Evolutionary conservation across 2,113 vertebrate genomes (phyloP).

Genomic region (Xyliphius kryptos): DNA sequence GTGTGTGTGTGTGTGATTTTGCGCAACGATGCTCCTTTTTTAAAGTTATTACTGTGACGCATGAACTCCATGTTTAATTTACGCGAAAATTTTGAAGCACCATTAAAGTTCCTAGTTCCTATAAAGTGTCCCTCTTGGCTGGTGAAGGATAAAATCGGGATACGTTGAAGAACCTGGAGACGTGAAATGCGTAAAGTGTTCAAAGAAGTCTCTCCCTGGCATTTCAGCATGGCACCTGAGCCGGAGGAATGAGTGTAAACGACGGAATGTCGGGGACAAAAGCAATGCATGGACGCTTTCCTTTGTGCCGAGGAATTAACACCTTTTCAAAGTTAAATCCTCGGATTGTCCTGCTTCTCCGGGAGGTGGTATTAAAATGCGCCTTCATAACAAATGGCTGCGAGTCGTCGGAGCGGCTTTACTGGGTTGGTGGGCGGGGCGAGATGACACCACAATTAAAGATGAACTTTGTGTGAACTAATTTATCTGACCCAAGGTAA

Average conservation of each 20-base stretch:
- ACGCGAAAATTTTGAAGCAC: no score
- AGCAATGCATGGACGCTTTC: conserved; percentile 50
- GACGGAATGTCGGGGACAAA: conserved; percentile 58
- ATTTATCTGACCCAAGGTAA: conserved; percentile 90
- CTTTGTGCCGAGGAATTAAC: conserved; percentile 60
- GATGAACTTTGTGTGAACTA: conserved; percentile 99
- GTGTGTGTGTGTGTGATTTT: no score
- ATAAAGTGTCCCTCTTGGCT: no score
- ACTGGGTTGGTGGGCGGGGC: conserved; percentile 71
- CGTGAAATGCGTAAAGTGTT: conserved; percentile 33
- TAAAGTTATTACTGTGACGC: no score
- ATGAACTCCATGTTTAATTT: no score
- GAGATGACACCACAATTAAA: conserved; percentile 85
- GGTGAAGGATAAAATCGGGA: no score
- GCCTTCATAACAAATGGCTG: conserved; percentile 72
- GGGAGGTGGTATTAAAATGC: conserved; percentile 70
- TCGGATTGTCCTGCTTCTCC: conserved; percentile 60
- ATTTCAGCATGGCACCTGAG: conserved; percentile 45
- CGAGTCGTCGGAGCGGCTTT: conserved; percentile 65
- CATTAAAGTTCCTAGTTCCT: no score
- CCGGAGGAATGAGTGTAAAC: conserved; percentile 62
- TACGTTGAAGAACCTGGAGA: no score
- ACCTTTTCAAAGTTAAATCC: conserved; percentile 66
- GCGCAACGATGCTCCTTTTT: no score
- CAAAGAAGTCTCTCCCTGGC: conserved; percentile 49